Evolutionary conservation across 1,140 invertebrate species (phyloP), one percentile per base, ranked within the genome.

Genomic region (Globodera rostochiensis): DNA sequence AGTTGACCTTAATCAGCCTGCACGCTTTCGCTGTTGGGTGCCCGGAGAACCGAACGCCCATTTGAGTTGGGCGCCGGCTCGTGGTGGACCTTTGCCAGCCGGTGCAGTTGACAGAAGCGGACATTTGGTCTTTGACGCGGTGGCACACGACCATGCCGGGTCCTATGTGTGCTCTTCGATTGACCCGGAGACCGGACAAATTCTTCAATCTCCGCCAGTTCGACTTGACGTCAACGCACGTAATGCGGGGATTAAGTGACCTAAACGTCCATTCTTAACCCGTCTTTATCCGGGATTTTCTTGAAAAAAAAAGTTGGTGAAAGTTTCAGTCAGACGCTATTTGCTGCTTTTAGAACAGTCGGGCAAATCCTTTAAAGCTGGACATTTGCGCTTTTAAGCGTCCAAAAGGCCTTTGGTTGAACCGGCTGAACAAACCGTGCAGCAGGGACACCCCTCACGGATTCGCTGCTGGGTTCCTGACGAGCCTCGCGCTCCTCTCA

Each of bases 381-480:
- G 11, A 53, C 11, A 9, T 53, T 13, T 53, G 11, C 7, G 4
- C 50, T 13, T 53, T 53, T 53, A 53, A 53, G 50, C 50, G 50
- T 64, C 76, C 5, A 85, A 90, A 67, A 80, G 80, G 50, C 87
- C 88, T 60, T 73, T 77, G 53, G 77, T 89, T 49, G 87, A 87
- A 46, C 87, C 87, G n/a, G 77, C 80, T 64, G 87, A 88, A 69
- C 87, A 88, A 74, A 87, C 84, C 15, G 81, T 88, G 19, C 81
- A 81, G 50, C 81, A 84, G 77, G 87, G 87, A 15, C 70, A 80
- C 36, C 87, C 87, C 21, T 71, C 84, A 46, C 67, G 78, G 9
- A 88, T 88, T 75, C 82, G 88, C 70, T 88, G 87, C 73, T 90
- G 88, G 83, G 87, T 88, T 6, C 86, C 85, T 5, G 88, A 83